Conservation (phyloP, 2,113 vertebrate genomes). For the Muntiacus muntjak region DNA sequence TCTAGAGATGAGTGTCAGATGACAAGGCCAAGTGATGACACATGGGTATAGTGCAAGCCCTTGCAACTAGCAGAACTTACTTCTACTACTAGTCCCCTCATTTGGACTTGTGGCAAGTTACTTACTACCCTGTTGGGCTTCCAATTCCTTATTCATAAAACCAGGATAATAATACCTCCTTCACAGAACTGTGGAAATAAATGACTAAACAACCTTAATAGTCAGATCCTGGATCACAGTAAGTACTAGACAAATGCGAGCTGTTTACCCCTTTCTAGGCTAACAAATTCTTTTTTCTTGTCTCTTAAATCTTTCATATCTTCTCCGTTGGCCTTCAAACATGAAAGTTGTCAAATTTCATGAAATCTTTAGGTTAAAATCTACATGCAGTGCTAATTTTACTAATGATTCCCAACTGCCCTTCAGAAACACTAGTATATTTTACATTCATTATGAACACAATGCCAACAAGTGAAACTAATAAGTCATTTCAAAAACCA, state of each 20-base stretch:
- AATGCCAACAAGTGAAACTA: not conserved
- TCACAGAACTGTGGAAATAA: not conserved
- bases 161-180: not conserved
- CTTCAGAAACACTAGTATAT: not conserved
- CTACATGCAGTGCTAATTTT: not conserved
- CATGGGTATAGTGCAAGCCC: too few relatives aligned
- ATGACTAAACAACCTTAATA: not conserved
- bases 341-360: not conserved
- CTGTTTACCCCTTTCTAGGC: not conserved
- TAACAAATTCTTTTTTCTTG: not conserved
- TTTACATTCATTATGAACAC: not conserved
- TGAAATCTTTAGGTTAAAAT: not conserved
- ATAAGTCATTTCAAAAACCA: not conserved
- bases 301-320: not conserved
- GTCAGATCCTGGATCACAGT: not conserved
- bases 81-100: not conserved
- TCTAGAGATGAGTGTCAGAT: not conserved
- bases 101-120: not conserved
- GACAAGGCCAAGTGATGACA: not conserved
- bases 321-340: not conserved
- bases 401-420: not conserved
- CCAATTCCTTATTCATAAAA: not conserved
- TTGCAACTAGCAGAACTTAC: not conserved
- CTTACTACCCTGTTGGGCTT: not conserved
- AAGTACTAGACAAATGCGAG: not conserved